Percentiles rank a stretch among this genome's conserved stretches.
phyloP scores from a whole-genome alignment of 2,113 vertebrate species.

The Hyaena hyaena region DNA sequence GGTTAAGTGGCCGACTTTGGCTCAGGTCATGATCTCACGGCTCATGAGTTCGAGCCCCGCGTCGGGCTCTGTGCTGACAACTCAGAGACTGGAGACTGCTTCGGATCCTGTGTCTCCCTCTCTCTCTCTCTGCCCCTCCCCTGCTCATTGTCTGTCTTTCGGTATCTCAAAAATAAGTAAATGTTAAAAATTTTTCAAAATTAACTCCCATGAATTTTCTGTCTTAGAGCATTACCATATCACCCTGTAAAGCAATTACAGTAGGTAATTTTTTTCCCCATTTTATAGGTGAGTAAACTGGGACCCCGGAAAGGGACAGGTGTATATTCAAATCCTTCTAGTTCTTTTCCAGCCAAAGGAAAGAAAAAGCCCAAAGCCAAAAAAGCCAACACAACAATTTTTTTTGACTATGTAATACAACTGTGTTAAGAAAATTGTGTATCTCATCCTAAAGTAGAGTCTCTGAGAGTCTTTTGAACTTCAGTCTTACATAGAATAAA shows the following conservation, averaged over 20 bases:
- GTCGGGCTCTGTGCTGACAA: too few relatives aligned
- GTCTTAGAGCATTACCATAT: not conserved
- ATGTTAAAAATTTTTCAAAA: not conserved
- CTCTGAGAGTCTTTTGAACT: not conserved
- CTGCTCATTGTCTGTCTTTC: too few relatives aligned
- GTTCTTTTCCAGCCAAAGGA: not conserved
- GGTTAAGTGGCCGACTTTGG: too few relatives aligned
- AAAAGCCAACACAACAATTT: too few relatives aligned
- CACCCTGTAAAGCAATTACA: not conserved
- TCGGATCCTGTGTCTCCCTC: too few relatives aligned
- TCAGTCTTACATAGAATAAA: slow-evolving; percentile 2
- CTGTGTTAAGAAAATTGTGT: not conserved
- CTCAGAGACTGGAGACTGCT: too few relatives aligned
- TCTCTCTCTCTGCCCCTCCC: too few relatives aligned
- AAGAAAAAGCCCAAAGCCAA: not conserved
- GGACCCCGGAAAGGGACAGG: not conserved
- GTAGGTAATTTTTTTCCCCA: not conserved
- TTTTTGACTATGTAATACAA: not conserved
- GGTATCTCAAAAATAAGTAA: too few relatives aligned
- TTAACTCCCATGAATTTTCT: not conserved
- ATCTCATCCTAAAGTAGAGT: not conserved
- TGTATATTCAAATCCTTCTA: not conserved
- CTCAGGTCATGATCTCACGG: too few relatives aligned
- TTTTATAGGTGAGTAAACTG: not conserved
- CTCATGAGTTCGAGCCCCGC: too few relatives aligned